Base-by-base conservation (phyloP, 1,140 invertebrate species). In the Mamestra configurata region DNA sequence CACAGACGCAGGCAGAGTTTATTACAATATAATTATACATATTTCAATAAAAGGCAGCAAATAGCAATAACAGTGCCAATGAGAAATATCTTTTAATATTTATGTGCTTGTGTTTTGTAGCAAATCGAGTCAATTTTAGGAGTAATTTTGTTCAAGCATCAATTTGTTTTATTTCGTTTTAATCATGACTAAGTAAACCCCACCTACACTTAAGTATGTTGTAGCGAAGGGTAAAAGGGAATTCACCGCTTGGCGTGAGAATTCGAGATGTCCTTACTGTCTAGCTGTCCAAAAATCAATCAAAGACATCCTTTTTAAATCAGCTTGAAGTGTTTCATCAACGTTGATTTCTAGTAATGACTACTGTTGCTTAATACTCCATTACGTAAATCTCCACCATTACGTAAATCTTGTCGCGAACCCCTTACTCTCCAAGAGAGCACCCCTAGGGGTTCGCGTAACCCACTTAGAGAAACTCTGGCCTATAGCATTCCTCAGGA, bases 41-140 rank as follows among this genome's bases (percentile, higher is more conserved):
- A n/a, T n/a, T 31, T 5, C 2, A 31, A 31, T 31, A 31, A 31
- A 31, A 31, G 5, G 27, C 5, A 31, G 5, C 27, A 31, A 31
- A 31, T 31, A 31, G n/a, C n/a, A n/a, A n/a, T n/a, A n/a, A n/a
- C 1, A 31, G 27, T 31, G 27, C 27, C 27, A n/a, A 31, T 3
- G 5, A 31, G 5, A 31, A 3, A 31, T 31, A 1, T 31, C 5
- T 31, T 31, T 31, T 3, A n/a, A n/a, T n/a, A n/a, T n/a, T n/a
- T n/a, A n/a, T n/a, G n/a, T n/a, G 35, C 66, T 70, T 70, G 66
- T 70, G n/a, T 70, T 37, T 70, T 70, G 66, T 70, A 37, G 66
- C 35, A 64, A 64, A 64, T 13, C n/a, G 49, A 53, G 18, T 53
- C 49, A 20, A 53, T 64, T 5, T 64, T 64, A 64, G 59, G 37